Conservation (phyloP, 2,797 vertebrate genomes). For the Gobio occitaniae region DNA sequence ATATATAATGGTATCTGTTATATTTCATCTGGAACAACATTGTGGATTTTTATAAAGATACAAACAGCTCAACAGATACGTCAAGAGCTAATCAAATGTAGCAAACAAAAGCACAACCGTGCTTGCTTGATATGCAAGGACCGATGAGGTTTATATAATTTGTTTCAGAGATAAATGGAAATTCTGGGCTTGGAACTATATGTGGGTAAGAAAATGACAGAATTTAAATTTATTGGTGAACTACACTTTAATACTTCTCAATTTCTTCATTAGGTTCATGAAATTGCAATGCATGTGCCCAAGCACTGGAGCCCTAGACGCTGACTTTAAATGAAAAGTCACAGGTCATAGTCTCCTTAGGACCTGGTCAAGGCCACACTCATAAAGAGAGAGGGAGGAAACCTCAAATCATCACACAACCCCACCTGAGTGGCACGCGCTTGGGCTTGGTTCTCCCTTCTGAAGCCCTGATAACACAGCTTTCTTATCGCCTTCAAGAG, state of each 20-base stretch:
- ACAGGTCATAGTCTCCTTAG: slow-evolving; percentile 53
- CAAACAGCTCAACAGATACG: neutral
- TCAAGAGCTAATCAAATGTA: neutral
- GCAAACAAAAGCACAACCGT: neutral
- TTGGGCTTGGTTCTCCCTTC: slow-evolving; percentile 79
- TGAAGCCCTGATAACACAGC: slow-evolving; percentile 81
- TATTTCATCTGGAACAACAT: too few relatives aligned
- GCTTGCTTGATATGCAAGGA: neutral
- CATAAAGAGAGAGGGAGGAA: slow-evolving; percentile 64
- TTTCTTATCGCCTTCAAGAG: slow-evolving; percentile 83
- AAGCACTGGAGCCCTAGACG: neutral
- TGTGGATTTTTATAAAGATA: too few relatives aligned
- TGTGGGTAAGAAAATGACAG: neutral
- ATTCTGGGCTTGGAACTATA: too few relatives aligned
- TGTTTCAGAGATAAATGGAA: too few relatives aligned
- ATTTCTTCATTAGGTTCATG: neutral
- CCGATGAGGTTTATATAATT: neutral
- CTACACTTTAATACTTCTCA: neutral
- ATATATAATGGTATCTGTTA: too few relatives aligned
- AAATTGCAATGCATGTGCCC: neutral
- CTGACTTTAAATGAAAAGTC: neutral
- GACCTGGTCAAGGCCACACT: slow-evolving; percentile 72
- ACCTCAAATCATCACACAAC: slow-evolving; percentile 71
- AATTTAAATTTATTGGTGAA: neutral
- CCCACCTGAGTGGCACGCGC: slow-evolving; percentile 83